Evolutionary conservation across 2,888 invertebrate species (phyloP).

Genomic region (Cancer borealis): DNA sequence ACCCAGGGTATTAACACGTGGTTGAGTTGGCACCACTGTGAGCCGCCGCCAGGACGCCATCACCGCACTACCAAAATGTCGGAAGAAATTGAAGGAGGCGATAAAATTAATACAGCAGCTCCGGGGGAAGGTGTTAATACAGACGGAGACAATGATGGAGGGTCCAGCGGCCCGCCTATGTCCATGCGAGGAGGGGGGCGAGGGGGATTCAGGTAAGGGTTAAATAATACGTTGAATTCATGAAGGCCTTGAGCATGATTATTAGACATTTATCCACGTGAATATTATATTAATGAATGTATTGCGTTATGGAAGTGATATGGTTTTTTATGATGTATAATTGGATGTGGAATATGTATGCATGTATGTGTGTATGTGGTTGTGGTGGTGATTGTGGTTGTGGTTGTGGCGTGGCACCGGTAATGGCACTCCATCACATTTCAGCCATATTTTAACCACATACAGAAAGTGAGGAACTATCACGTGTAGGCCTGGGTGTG

Average conservation of each 20-base stretch:
- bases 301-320: constrained; percentile 78
- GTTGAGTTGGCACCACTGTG: neutral
- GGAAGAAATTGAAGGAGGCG: constrained; percentile 68
- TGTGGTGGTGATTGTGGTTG: too few species aligned
- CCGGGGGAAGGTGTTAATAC: constrained; percentile 73
- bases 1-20: neutral
- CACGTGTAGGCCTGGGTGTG: too few species aligned
- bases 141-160: constrained; percentile 67
- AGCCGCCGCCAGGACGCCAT: constrained; percentile 54
- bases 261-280: too few species aligned
- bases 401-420: too few species aligned
- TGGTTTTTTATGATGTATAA: too few species aligned
- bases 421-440: too few species aligned
- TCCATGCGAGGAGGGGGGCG: constrained; percentile 66
- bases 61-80: constrained; percentile 43
- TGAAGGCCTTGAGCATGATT: constrained; percentile 55
- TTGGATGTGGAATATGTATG: neutral
- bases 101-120: constrained; percentile 69
- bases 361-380: too few species aligned
- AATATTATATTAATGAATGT: neutral
- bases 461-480: too few species aligned
- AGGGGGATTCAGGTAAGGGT: constrained; percentile 71
- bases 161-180: constrained; percentile 74
- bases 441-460: neutral
- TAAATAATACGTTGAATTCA: neutral